Percentiles rank a stretch among this genome's conserved stretches.
Evolutionary conservation across 2,888 invertebrate species (phyloP).

Genomic region (Sepiola atlantica): DNA sequence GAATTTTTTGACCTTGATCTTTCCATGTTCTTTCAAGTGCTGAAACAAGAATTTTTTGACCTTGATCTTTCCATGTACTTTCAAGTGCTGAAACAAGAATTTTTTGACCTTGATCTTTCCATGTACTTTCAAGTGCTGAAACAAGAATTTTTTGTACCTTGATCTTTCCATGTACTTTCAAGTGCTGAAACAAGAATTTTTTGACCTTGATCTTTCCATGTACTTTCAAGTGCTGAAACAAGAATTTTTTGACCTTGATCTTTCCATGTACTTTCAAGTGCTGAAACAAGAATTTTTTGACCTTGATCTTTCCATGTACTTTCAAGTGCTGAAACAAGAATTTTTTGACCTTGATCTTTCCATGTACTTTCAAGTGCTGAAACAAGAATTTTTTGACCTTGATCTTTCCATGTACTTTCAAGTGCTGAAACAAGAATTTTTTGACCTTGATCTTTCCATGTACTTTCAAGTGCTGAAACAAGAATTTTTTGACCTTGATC

Average conservation of each 20-base stretch:
- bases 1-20: neutral
- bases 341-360: neutral
- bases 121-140: neutral
- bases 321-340: neutral
- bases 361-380: neutral
- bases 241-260: neutral
- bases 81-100: constrained; percentile 2
- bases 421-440: constrained; percentile 2
- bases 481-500: neutral
- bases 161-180: neutral
- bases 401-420: neutral
- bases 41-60: constrained; percentile 9
- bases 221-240: neutral
- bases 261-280: neutral
- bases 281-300: constrained; percentile 9
- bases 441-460: neutral
- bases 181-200: constrained; percentile 2
- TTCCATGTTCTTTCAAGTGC: neutral
- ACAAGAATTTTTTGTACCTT: neutral
- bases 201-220: neutral
- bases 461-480: neutral
- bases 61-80: neutral
- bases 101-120: neutral
- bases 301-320: neutral
- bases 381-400: constrained; percentile 13